Evolutionary conservation across 2,113 vertebrate genomes (phyloP).

Genomic region (Leptodactylus fuscus): DNA sequence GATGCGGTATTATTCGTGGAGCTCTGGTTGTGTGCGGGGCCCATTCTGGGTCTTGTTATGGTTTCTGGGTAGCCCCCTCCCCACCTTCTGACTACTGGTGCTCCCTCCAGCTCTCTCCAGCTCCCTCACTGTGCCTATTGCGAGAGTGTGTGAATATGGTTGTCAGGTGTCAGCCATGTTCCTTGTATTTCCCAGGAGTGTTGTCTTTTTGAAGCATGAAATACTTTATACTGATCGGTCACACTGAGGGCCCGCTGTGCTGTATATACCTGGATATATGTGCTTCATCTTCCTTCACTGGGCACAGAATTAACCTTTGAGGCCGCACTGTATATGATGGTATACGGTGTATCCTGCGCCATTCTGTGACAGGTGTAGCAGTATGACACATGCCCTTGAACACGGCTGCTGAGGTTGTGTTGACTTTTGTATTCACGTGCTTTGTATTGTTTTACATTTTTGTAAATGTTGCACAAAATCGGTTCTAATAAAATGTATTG

Average conservation of each 20-base stretch:
- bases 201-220: too few species aligned
- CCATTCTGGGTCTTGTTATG: background rate
- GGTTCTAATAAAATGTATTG: conserved; percentile 22
- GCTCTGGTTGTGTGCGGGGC: background rate
- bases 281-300: background rate
- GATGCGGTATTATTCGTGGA: background rate
- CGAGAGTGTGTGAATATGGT: background rate
- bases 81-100: background rate
- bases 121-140: background rate
- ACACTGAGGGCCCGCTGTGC: background rate
- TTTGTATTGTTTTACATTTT: conserved; percentile 19
- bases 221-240: too few species aligned
- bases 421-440: background rate
- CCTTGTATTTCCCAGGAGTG: background rate
- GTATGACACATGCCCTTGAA: background rate
- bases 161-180: background rate
- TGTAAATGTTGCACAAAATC: conserved; percentile 10
- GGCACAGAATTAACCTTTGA: background rate
- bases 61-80: background rate
- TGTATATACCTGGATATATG: background rate
- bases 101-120: background rate
- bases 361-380: background rate
- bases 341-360: too few species aligned
- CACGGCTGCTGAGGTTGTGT: background rate
- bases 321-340: background rate